Evolutionary conservation across 2,113 vertebrate genomes (phyloP), one percentile per base, ranked within the genome.

Genomic region (Bostrychus sinensis): DNA sequence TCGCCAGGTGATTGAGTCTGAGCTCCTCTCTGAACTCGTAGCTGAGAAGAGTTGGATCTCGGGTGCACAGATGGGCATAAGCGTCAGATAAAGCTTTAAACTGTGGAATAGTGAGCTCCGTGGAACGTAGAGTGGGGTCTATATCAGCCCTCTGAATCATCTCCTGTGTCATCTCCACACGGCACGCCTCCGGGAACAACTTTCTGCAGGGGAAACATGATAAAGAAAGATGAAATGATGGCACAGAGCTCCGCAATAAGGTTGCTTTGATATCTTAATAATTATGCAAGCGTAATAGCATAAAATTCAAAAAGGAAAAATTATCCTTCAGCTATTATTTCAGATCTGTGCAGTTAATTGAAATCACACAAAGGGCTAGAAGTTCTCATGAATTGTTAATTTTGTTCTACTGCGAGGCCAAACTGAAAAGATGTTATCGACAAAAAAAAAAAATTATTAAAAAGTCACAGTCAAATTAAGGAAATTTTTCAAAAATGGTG

Each of bases 21-120:
- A 95, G 92, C 65, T 98, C 96, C 34, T 97, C 93, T 83, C 97
- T 93, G 84, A 92, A 96, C 51, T 93, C 90, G 19, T 95, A 99
- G 26, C 51, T 14, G 65, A 94, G 84, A 63, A 99, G 93, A 16
- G 42, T 12, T 2, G 91, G 88, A 45, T 97, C 91, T 9, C 81
- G 86, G 12, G 87, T 57, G 32, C 96, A 98, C 75, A 98, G 92
- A 42, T 77, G 66, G 57, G 93, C 91, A 61, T 98, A 98, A 1
- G 89, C 86, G 3, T 96, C 87, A 1, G 92, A 93, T 5, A 99
- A 86, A 22, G 87, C 94, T 75, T 90, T 89, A 26, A 98, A 90
- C 0, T 98, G 94, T 1, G 88, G 66, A 54, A 99, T 82, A 10
- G 94, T 92, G 70, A 99, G 93, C 11, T 96, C 89, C 23, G 77